Evolutionary conservation across 2,888 invertebrate genomes (phyloP).

Genomic region (Ennomos fuscantarius): DNA sequence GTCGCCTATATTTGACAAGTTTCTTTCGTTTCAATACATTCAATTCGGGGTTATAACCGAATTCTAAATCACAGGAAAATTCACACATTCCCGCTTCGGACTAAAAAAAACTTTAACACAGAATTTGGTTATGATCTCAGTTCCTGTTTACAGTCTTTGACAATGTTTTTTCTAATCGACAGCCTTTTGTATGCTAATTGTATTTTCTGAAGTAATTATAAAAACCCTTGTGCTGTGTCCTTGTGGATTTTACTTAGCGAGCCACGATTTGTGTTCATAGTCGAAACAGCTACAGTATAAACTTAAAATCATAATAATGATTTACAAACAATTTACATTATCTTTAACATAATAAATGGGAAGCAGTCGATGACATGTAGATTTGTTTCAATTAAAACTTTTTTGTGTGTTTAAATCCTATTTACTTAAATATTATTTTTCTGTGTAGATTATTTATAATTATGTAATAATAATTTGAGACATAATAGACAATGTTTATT

Average conservation of each 20-base stretch:
- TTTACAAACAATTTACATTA: slow-evolving; percentile 60
- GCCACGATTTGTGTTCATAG: slow-evolving; percentile 83
- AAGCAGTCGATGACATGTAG: slow-evolving; percentile 60
- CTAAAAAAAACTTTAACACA: slow-evolving; percentile 32
- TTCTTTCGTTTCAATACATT: slow-evolving; percentile 45
- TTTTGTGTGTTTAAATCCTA: slow-evolving; percentile 74
- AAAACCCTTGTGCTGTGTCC: slow-evolving; percentile 69
- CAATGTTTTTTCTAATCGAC: slow-evolving; percentile 67
- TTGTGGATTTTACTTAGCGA: slow-evolving; percentile 71
- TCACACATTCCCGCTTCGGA: slow-evolving; percentile 53
- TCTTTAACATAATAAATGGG: slow-evolving; percentile 54
- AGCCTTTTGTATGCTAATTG: slow-evolving; percentile 68
- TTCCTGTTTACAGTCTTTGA: slow-evolving; percentile 49
- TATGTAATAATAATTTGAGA: slow-evolving; percentile 68
- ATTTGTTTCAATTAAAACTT: slow-evolving; percentile 57
- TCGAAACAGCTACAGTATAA: slow-evolving; percentile 73
- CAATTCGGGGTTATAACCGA: slow-evolving; percentile 55
- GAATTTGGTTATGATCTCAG: slow-evolving; percentile 64
- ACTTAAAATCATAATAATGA: slow-evolving; percentile 69
- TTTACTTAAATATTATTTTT: slow-evolving; percentile 66
- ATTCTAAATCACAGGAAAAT: slow-evolving; percentile 49
- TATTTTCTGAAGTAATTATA: slow-evolving; percentile 63
- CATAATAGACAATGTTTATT: slow-evolving; percentile 73
- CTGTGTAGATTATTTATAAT: slow-evolving; percentile 67
- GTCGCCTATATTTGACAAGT: slow-evolving; percentile 58